phyloP scores from a whole-genome alignment of 2,888 invertebrate species.

The Plagodis pulveraria region DNA sequence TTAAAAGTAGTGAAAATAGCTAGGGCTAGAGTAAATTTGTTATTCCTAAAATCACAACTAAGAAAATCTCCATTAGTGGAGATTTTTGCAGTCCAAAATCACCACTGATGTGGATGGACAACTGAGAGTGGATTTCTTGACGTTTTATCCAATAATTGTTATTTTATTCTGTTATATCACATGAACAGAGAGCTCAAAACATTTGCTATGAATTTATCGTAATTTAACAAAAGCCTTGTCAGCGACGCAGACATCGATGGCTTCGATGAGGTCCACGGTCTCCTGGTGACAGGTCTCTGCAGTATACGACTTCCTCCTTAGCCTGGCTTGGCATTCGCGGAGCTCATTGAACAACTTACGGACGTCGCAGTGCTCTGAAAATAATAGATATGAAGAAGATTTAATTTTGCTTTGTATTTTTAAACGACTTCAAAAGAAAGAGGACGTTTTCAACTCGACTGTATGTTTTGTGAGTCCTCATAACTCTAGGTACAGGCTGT shows the following conservation, averaged over 20 bases:
- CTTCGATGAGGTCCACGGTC: conserved; percentile 58
- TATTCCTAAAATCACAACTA: too few relatives aligned
- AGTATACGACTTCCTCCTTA: conserved; percentile 58
- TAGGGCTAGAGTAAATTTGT: too few relatives aligned
- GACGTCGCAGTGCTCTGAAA: conserved; percentile 56
- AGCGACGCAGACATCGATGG: conserved; percentile 62
- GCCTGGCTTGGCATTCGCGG: conserved; percentile 53
- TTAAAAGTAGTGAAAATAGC: too few relatives aligned
- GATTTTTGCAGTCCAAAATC: too few relatives aligned
- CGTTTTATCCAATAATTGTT: too few relatives aligned
- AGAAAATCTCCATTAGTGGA: too few relatives aligned
- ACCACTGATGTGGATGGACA: too few relatives aligned
- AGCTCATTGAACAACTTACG: conserved; percentile 46
- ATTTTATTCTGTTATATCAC: too few relatives aligned
- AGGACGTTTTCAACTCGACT: background rate
- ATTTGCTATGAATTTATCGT: background rate
- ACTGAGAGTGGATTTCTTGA: too few relatives aligned
- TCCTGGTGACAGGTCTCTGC: conserved; percentile 71
- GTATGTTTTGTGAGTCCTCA: background rate
- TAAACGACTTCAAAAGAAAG: too few relatives aligned
- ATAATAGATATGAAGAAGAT: background rate
- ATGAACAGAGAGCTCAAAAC: background rate
- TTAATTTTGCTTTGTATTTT: background rate
- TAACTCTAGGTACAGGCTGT: too few relatives aligned
- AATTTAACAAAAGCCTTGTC: conserved; percentile 55